These are phyloP conservation scores for Troilus luridus DNA, from an alignment of 2,888 invertebrate species.

Conservation along the genomic window DNA sequence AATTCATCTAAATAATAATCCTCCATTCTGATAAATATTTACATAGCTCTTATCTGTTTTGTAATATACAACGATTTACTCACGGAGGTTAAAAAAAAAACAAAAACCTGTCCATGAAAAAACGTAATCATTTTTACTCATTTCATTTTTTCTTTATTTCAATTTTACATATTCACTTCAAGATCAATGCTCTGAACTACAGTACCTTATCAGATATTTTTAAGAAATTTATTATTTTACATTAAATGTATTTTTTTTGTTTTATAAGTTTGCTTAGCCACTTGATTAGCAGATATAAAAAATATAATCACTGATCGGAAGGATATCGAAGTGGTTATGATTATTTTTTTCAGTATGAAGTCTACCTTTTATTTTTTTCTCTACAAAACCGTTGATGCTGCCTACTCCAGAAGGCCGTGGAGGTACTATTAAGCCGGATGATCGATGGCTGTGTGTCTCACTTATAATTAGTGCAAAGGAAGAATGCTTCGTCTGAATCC, in stretches of 20 bases:
- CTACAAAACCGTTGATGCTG: conserved; percentile 1
- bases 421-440: conserved; percentile 46
- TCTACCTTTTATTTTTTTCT: conserved; percentile 1
- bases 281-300: not conserved
- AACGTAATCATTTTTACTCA: not conserved
- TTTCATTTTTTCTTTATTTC: not conserved
- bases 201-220: no score
- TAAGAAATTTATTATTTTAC: not conserved
- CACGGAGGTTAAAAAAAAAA: no score
- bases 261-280: not conserved
- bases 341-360: conserved; percentile 8
- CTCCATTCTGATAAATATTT: no score
- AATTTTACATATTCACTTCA: not conserved
- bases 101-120: no score
- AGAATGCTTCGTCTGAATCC: conserved; percentile 48
- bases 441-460: conserved; percentile 26
- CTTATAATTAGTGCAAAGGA: conserved; percentile 45
- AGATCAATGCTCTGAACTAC: not conserved
- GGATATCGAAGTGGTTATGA: not conserved
- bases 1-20: no score
- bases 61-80: no score
- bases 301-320: conserved; percentile 25
- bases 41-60: no score
- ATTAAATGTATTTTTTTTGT: not conserved
- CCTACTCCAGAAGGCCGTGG: conserved; percentile 21